Evolutionary conservation across 2,888 invertebrate genomes (phyloP), one percentile per base, ranked within the genome.

Genomic region (Chloroclystis v-ata): DNA sequence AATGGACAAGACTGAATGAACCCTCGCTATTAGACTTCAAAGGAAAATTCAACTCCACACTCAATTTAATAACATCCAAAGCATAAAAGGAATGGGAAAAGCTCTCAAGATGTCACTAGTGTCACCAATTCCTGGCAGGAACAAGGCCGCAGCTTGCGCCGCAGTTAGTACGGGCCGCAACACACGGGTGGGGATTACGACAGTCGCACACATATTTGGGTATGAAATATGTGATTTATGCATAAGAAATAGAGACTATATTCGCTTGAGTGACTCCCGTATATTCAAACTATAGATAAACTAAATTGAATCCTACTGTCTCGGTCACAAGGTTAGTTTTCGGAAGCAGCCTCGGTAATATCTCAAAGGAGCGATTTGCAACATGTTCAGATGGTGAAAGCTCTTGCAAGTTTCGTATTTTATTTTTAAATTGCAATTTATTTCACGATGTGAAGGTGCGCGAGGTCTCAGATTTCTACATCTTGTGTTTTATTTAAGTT

Each of bases 341-440:
- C 2, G 35, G n/a, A 16, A 42, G 45, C 54, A 56, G 62, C 30
- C 26, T 5, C 12, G 46, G 44, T 43, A 60, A 55, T 62, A 63
- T 74, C 77, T 77, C 80, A 65, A 71, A 78, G 79, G 79, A 72
- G 63, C 77, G 75, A 79, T 81, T 79, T 79, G 75, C 75, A 75
- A 75, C 80, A 77, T 78, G 78, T 78, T 76, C 73, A 65, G 75
- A 79, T 74, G 78, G 76, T 75, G 79, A 80, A 80, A 81, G 82
- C 78, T 79, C 81, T 80, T 80, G 79, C 79, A 77, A 72, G 72
- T 72, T 77, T 76, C 67, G 70, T 74, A 75, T 73, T 78, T 77
- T 79, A 77, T 77, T 81, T 82, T 79, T 75, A 77, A 82, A 81
- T 78, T 72, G 74, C 74, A 75, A 82, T 81, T 77, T 80, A 81